Conservation (phyloP, 2,888 invertebrate genomes). For the Chesias legatella region DNA sequence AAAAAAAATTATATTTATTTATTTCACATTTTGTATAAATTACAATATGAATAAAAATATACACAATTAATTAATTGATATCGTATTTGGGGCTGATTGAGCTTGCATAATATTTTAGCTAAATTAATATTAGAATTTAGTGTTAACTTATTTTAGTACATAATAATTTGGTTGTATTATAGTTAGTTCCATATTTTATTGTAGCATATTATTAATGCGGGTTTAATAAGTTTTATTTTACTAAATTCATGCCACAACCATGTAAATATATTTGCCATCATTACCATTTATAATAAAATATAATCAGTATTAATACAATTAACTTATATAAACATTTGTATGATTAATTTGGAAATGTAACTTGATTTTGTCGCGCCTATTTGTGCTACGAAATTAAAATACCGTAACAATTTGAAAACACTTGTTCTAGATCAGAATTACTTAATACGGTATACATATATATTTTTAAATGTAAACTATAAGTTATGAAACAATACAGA, state of each 20-base stretch:
- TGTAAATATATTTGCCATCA: slow-evolving; percentile 71
- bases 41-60: slow-evolving; percentile 2
- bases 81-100: neutral
- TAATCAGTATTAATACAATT: slow-evolving; percentile 78
- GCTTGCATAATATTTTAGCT: slow-evolving; percentile 32
- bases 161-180: slow-evolving; percentile 56
- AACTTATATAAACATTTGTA: slow-evolving; percentile 57
- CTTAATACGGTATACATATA: slow-evolving; percentile 38
- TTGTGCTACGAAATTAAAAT: neutral
- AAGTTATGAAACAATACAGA: slow-evolving; percentile 55
- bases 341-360: slow-evolving; percentile 18
- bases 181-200: slow-evolving; percentile 39
- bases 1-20: neutral
- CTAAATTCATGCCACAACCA: slow-evolving; percentile 54
- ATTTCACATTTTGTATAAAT: neutral
- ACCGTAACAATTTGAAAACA: too few species aligned
- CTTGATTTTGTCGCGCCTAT: neutral
- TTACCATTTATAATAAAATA: slow-evolving; percentile 64
- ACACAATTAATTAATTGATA: neutral
- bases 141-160: slow-evolving; percentile 53
- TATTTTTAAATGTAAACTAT: slow-evolving; percentile 47
- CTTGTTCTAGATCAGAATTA: too few species aligned
- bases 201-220: slow-evolving; percentile 64
- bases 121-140: slow-evolving; percentile 42
- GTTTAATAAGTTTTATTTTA: slow-evolving; percentile 53